These are phyloP conservation scores for Hirudinaria manillensis DNA, from an alignment of 2,888 invertebrate species.

Conservation along the genomic window DNA sequence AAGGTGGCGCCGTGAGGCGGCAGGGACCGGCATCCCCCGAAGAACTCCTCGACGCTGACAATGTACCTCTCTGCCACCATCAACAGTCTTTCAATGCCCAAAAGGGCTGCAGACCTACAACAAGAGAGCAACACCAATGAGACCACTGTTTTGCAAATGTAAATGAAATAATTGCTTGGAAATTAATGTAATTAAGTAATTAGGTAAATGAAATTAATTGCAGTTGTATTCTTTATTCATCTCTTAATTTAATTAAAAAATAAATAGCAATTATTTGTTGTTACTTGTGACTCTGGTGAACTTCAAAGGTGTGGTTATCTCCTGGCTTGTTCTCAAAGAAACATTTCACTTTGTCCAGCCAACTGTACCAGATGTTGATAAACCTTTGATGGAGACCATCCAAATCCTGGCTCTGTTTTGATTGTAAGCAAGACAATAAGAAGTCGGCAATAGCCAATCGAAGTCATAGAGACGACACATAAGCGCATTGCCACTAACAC, in stretches of 20 bases:
- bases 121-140: slow-evolving; percentile 7
- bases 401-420: slow-evolving; percentile 47
- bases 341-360: slow-evolving; percentile 49
- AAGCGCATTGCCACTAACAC: background rate
- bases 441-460: background rate
- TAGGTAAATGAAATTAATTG: too few relatives aligned
- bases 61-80: slow-evolving; percentile 56
- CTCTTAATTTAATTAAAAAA: too few relatives aligned
- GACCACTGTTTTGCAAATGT: background rate
- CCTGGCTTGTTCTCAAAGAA: background rate
- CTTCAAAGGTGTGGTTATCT: background rate
- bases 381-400: slow-evolving; percentile 55
- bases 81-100: slow-evolving; percentile 55
- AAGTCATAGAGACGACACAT: background rate
- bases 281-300: too few relatives aligned
- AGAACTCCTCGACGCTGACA: slow-evolving; percentile 54
- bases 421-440: too few relatives aligned
- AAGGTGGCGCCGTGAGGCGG: slow-evolving; percentile 57
- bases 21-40: slow-evolving; percentile 53
- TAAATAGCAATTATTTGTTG: too few relatives aligned
- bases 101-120: slow-evolving; percentile 46
- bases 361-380: slow-evolving; percentile 55
- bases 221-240: too few relatives aligned
- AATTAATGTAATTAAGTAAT: too few relatives aligned
- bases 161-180: too few relatives aligned